Base-by-base conservation (phyloP, 37 sponge, comb jelly and placozoan species). In the Dysidea cf. avara region DNA sequence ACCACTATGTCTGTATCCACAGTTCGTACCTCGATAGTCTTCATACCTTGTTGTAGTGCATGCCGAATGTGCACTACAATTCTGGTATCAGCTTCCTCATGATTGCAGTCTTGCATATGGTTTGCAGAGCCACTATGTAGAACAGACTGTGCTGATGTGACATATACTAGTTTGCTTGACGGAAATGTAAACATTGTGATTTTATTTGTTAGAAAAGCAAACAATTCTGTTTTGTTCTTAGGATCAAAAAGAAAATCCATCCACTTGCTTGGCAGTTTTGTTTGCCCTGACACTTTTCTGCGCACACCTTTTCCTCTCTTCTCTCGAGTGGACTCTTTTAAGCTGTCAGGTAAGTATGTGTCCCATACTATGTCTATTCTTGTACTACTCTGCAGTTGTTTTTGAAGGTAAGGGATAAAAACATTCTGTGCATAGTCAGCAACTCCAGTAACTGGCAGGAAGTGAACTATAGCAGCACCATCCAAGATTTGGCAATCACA, bases 31-130 rank as follows among this genome's bases (percentile, higher is more conserved):
- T 51, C 28, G 49, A 74, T 60, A 24, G 25, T 60, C 29, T 40
- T 74, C 46, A 22, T 25, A 22, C 75, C 75, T 25, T 57, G 58
- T 48, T 59, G 48, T n/a, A 74, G 50, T 61, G 75, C 57, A 60
- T 74, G 60, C 25, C n/a, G 13, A 24, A 74, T 61, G 39, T 74
- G 75, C 35, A 74, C 39, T 25, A 66, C 67, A 66, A 66, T 66
- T 2, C 75, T 60, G 28, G 75, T 72, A 37, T 72, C 73, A 29
- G 71, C 71, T 71, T 71, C 71, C 71, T 71, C 71, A 72, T 72
- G 73, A 48, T 61, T 40, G 31, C 49, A 74, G 38, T 54, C 73
- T 21, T 34, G 58, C 73, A 72, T 72, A 43, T 43, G 46, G 46
- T 43, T 43, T 28, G 59, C 58, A 56, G 40, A 30, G 57, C 29